phyloP scores from a whole-genome alignment of 2,113 vertebrate genomes.

The Calonectris borealis region DNA sequence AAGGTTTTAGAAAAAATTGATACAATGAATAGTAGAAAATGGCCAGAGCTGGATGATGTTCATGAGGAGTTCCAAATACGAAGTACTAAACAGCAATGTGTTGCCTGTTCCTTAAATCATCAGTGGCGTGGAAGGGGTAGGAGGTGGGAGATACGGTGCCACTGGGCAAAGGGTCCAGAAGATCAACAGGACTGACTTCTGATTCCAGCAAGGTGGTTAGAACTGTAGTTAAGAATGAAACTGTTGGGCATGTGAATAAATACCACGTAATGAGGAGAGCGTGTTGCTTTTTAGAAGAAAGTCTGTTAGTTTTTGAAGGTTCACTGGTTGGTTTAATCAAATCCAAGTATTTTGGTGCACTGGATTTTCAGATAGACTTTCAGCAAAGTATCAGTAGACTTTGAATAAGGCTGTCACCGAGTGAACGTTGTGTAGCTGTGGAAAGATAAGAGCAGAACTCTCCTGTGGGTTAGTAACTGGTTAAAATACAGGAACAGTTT shows the following conservation, averaged over 20 bases:
- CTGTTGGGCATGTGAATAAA: background rate
- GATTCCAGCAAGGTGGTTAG: background rate
- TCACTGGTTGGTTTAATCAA: background rate
- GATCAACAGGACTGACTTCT: background rate
- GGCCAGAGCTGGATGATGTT: background rate
- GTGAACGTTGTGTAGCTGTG: background rate
- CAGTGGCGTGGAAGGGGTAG: background rate
- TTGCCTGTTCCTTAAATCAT: background rate
- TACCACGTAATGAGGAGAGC: background rate
- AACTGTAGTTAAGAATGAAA: background rate
- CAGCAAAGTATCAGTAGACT: background rate
- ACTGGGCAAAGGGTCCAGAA: background rate
- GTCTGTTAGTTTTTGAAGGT: background rate
- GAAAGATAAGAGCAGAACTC: background rate
- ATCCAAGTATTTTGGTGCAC: background rate
- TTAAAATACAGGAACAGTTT: background rate
- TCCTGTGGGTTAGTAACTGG: background rate
- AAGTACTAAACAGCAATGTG: too few relatives aligned
- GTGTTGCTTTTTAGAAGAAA: background rate
- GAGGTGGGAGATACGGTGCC: background rate
- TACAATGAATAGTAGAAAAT: background rate
- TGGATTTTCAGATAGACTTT: background rate
- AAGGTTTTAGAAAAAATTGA: background rate
- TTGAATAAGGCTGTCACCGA: background rate
- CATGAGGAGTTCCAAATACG: accelerated